A percentile compares a stretch with the other conserved stretches of the same genome.
Conservation (phyloP, 2,113 vertebrate species). For the Mesoclemmys tuberculata region DNA sequence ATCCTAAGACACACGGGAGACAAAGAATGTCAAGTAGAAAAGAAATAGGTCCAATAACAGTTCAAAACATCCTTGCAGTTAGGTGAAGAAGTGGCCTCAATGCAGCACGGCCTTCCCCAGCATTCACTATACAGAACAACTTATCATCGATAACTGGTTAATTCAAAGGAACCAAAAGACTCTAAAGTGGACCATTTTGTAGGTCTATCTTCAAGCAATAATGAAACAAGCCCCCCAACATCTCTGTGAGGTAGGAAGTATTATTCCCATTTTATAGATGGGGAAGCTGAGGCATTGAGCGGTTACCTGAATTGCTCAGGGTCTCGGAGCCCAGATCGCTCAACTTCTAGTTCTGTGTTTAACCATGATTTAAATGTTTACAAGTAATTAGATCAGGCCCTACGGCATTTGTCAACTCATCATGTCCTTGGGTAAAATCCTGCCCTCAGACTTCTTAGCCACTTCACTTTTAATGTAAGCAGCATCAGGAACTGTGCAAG, state of each 20-base stretch:
- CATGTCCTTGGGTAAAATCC: neutral
- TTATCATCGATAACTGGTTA: neutral
- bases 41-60: conserved; percentile 21
- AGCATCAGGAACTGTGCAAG: neutral
- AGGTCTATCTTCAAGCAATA: conserved; percentile 12
- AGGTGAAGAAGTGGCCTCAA: neutral
- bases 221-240: neutral
- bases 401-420: neutral
- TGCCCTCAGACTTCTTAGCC: neutral
- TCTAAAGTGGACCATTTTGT: neutral
- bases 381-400: neutral
- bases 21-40: conserved; percentile 47
- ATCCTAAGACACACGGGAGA: conserved; percentile 81
- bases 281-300: neutral
- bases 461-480: neutral
- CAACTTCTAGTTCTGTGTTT: neutral
- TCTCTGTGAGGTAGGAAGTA: neutral
- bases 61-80: neutral
- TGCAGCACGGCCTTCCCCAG: neutral
- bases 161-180: neutral
- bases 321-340: neutral
- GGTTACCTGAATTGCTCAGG: neutral
- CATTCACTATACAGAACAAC: neutral
- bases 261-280: neutral
- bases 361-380: neutral